Base-by-base conservation (phyloP, 2,888 invertebrate genomes). In the Dicyrtomina minuta region DNA sequence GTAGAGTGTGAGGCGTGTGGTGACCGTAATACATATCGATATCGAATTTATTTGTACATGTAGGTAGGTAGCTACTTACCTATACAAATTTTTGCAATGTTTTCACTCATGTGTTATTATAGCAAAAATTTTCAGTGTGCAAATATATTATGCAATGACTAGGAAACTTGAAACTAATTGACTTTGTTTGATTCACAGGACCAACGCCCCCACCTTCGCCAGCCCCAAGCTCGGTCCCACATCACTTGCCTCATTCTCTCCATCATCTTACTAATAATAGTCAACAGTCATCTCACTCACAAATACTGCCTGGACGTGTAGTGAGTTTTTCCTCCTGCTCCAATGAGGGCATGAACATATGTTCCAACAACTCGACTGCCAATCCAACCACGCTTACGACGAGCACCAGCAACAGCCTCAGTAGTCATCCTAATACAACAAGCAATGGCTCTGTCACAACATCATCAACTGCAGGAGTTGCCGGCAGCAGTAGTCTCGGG, bases 201-300 rank as follows among this genome's bases (percentile, higher is more conserved):
- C 77, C 77, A 73, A 78, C 78, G 43, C 78, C 78, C 39, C 78
- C 78, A 55, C 78, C 78, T 49, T 78, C 78, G 44, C 78, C 78
- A 55, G 78, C 78, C 33, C 78, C 78, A 27, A 72, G 74, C 49
- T 74, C 75, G 43, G 64, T 72, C 68, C 70, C 74, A 39, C 61
- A 51, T 33, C 61, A 46, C 41, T 46, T 22, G n/a, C 60, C 41
- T 15, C 56, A 59, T 43, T 51, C 53, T 2, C 64, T 39, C 41
- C 64, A 53, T 41, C 64, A 65, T 51, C 53, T 53, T 6, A 8
- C 33, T 8, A 33, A 8, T n/a, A 60, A 24, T 53, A 68, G 68
- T 44, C 13, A 20, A 17, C 60, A 68, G n/a, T 5, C 15, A 15
- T 17, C 15, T 12, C 59, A n/a, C 17, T 27, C 53, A 24, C 41